Evolutionary conservation across 2,797 vertebrate species (phyloP), one percentile per base, ranked within the genome.

Genomic region (Enteromius paludinosus): DNA sequence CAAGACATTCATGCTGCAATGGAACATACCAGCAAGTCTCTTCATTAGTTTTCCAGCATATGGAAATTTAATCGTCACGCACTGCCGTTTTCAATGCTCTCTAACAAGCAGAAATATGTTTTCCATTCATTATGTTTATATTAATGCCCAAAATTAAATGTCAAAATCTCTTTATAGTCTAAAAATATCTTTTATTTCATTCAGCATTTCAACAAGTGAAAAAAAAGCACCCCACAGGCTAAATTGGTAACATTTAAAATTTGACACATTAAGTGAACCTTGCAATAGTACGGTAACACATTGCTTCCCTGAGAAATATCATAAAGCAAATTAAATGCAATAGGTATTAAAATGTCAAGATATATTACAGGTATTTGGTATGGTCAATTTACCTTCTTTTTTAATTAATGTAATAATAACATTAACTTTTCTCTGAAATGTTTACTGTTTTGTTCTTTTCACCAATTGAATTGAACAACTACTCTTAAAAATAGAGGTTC

Each of bases 31-130:
- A 61, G 25, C 12, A 47, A 28, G n/a, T 64, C 41, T 54, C 78
- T 65, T 82, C 83, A 81, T 86, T 86, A 85, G 75, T 81, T 76
- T 70, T 43, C 76, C 82, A 83, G 54, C 54, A 45, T 52, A 61
- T 23, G 18, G 61, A 35, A 18, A 77, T 71, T 43, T 18, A 3
- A 52, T 35, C 70, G 25, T 12, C 25, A 47, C 14, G 5, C 11
- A 30, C 18, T 6, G 23, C 30, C 17, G 35, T 52, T 83, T 25
- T 47, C 30, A 62, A 11, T 45, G 11, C 30, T 45, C 56, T 49
- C 23, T 52, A 30, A 72, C 20, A 81, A 72, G 54, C 20, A 38
- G 9, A 62, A 38, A 12, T 49, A 8, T 33, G 25, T 61, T 33
- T 17, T 25, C 17, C 18, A 15, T 74, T 45, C 23, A 45, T 81